Conservation (phyloP, 2,888 invertebrate genomes). For the Hanleya hanleyi region DNA sequence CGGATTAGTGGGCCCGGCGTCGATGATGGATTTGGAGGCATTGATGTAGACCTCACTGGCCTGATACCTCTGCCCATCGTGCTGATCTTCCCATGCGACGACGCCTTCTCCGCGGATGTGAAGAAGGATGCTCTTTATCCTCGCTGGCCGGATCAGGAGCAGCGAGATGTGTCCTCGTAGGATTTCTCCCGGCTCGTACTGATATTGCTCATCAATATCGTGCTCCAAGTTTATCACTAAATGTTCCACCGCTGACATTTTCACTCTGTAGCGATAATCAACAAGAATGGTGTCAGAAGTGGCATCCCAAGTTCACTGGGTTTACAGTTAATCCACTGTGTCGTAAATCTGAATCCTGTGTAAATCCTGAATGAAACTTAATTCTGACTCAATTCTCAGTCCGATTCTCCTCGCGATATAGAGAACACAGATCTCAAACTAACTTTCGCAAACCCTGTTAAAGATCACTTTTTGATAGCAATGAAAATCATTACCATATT, state of each 20-base stretch:
- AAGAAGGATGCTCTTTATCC: constrained; percentile 40
- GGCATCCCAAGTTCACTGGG: too few species aligned
- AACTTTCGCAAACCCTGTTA: too few species aligned
- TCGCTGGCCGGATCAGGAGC: constrained; percentile 25
- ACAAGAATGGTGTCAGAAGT: too few species aligned
- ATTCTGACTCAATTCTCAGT: too few species aligned
- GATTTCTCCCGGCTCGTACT: constrained; percentile 71
- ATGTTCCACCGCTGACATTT: constrained; percentile 38
- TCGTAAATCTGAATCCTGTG: too few species aligned
- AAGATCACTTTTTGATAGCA: too few species aligned
- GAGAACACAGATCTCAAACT: too few species aligned
- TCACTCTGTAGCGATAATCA: too few species aligned
- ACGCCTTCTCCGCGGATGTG: constrained; percentile 59
- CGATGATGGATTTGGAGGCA: constrained; percentile 49
- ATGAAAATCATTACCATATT: too few species aligned
- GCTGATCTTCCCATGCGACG: constrained; percentile 68
- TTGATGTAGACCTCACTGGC: constrained; percentile 70
- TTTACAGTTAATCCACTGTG: too few species aligned
- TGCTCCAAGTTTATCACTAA: constrained; percentile 68
- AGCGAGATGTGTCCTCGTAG: constrained; percentile 58
- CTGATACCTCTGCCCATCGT: constrained; percentile 40
- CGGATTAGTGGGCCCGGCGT: constrained; percentile 28
- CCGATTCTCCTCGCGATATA: too few species aligned
- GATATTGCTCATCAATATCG: constrained; percentile 73
- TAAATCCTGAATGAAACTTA: too few species aligned